Conservation (phyloP, 2,797 vertebrate species). For the Vipera ursinii region DNA sequence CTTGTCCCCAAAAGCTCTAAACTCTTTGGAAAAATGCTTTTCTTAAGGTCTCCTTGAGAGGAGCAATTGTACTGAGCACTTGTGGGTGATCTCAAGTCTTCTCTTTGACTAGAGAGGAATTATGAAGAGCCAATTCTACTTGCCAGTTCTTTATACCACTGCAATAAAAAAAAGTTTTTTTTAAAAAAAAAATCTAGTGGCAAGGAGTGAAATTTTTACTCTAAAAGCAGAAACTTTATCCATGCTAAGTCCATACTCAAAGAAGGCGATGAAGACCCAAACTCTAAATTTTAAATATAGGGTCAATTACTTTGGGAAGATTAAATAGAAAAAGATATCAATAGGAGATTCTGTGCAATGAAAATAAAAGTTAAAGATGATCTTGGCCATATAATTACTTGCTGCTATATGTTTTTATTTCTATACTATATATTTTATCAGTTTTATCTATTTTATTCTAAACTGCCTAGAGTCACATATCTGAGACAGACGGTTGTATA, state of each 20-base stretch:
- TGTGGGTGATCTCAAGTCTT: neutral
- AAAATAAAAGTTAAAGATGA: neutral
- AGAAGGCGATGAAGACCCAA: neutral
- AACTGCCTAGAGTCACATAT: neutral
- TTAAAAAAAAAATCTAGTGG: neutral
- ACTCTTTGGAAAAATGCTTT: neutral
- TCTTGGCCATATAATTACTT: neutral
- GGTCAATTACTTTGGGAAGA: neutral
- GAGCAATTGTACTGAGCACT: neutral
- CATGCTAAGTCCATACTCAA: neutral
- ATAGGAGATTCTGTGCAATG: neutral
- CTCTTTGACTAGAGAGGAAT: neutral
- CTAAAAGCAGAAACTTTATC: neutral
- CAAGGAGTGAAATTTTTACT: neutral
- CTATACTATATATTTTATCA: neutral
- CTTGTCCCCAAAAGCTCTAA: neutral
- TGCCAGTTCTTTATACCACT: neutral
- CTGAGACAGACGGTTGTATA: neutral
- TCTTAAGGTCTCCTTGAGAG: neutral
- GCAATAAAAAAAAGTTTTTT: neutral
- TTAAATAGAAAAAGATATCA: neutral
- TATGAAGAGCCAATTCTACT: neutral
- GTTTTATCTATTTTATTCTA: neutral
- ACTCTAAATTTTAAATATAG: neutral
- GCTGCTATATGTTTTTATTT: neutral